These are phyloP conservation scores for Adelges cooleyi DNA, from an alignment of 1,140 invertebrate species.

Conservation along the genomic window DNA sequence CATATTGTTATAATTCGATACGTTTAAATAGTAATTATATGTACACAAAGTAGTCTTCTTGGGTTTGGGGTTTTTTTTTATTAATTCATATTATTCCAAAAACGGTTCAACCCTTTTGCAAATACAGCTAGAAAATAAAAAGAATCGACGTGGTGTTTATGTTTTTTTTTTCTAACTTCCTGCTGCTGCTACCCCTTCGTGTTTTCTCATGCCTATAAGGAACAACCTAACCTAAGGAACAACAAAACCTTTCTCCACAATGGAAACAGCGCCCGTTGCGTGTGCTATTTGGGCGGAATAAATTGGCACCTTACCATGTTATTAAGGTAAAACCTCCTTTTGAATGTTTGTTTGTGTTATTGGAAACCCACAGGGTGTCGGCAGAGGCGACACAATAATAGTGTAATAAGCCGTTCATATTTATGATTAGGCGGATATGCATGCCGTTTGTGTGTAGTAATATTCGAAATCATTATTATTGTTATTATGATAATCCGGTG, in stretches of 20 bases:
- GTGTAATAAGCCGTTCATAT: constrained; percentile 21
- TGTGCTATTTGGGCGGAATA: constrained; percentile 27
- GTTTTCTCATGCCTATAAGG: not conserved
- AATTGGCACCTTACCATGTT: constrained; percentile 17
- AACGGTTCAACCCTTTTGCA: not conserved
- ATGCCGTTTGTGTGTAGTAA: constrained; percentile 13
- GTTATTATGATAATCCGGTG: constrained; percentile 10
- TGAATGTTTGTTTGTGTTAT: constrained; percentile 27
- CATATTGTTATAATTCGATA: no score
- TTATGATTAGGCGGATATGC: constrained; percentile 27
- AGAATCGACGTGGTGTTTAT: not conserved
- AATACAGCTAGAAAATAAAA: not conserved
- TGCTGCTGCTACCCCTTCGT: not conserved
- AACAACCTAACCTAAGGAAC: no score
- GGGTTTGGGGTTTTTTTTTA: no score
- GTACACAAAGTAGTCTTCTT: no score
- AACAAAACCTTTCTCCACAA: no score
- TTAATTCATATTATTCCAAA: no score
- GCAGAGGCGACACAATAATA: no score
- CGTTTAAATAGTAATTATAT: no score
- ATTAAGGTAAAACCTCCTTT: not conserved
- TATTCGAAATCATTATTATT: constrained; percentile 24
- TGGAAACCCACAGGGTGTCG: constrained; percentile 8
- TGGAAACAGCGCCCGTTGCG: constrained; percentile 15
- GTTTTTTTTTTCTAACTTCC: constrained; percentile 16